Percentiles rank a stretch among this genome's conserved stretches.
These are phyloP conservation scores for Cosmia pyralina DNA, from an alignment of 2,888 invertebrate species.

Conservation along the genomic window DNA sequence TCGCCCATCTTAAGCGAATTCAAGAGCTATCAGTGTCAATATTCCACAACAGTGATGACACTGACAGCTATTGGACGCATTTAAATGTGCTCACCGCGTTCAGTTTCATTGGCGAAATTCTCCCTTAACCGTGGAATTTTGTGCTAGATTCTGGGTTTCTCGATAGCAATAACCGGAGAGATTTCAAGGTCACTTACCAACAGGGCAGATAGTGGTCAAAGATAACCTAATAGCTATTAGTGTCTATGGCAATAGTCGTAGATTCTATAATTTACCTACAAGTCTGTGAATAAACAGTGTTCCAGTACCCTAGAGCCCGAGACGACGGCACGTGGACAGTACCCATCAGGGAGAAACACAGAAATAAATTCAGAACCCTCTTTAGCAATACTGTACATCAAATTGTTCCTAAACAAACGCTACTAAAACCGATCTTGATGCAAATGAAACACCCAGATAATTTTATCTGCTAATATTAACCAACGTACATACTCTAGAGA, in stretches of 20 bases:
- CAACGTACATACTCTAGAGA: constrained; percentile 38
- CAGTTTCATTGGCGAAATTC: neutral
- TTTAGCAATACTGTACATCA: constrained; percentile 5
- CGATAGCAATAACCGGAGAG: too few species aligned
- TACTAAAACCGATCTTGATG: constrained; percentile 12
- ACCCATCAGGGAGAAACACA: neutral
- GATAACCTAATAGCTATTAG: too few species aligned
- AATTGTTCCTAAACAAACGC: constrained; percentile 27
- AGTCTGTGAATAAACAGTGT: neutral
- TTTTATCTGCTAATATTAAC: constrained; percentile 56
- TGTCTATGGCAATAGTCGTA: neutral
- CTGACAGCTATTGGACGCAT: neutral
- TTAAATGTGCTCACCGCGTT: neutral
- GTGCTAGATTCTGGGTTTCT: neutral
- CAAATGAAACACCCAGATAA: constrained; percentile 48
- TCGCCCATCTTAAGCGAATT: neutral
- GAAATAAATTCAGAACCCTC: neutral
- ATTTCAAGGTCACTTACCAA: neutral
- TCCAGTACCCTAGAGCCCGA: neutral
- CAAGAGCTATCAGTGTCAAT: neutral
- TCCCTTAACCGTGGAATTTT: neutral
- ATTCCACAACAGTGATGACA: too few species aligned
- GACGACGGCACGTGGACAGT: too few species aligned
- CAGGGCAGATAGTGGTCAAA: neutral
- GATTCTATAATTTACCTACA: neutral